Percentiles rank a stretch among this genome's conserved stretches.
Conservation (phyloP, 2,113 vertebrate species). For the Eudyptes chrysolophus region DNA sequence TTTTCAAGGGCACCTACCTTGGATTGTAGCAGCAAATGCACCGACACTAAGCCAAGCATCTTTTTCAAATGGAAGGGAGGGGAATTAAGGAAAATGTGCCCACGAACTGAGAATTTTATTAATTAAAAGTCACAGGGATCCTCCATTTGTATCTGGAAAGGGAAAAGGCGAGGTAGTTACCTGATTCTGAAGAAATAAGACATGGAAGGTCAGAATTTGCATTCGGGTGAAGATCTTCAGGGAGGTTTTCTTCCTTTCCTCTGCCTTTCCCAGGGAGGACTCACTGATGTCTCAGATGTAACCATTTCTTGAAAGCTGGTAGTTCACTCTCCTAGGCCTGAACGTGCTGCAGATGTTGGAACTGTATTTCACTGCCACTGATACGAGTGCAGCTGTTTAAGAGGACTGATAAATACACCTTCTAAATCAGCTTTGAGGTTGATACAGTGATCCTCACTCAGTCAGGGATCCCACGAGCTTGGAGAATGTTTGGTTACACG, state of each 20-base stretch:
- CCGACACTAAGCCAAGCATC: background rate
- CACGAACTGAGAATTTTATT: background rate
- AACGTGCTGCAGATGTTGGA: background rate
- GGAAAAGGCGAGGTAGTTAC: background rate
- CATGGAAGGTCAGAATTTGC: background rate
- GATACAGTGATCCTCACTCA: background rate
- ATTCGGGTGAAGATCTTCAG: background rate
- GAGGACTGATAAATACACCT: background rate
- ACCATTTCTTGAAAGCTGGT: background rate
- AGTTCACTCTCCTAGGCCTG: background rate
- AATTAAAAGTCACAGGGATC: background rate
- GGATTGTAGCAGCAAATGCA: background rate
- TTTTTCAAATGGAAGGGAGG: background rate
- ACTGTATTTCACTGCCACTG: background rate
- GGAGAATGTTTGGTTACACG: background rate
- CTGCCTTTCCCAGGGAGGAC: background rate
- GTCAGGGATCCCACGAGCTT: background rate
- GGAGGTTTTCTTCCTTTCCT: background rate
- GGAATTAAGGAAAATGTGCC: background rate
- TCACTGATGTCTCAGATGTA: background rate
- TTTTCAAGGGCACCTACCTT: background rate
- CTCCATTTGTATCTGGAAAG: background rate
- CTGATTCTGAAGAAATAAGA: background rate
- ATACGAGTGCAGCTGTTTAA: background rate
- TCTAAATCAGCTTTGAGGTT: background rate